Conservation (phyloP, 2,888 invertebrate genomes). For the Muschampia plurimacula region DNA sequence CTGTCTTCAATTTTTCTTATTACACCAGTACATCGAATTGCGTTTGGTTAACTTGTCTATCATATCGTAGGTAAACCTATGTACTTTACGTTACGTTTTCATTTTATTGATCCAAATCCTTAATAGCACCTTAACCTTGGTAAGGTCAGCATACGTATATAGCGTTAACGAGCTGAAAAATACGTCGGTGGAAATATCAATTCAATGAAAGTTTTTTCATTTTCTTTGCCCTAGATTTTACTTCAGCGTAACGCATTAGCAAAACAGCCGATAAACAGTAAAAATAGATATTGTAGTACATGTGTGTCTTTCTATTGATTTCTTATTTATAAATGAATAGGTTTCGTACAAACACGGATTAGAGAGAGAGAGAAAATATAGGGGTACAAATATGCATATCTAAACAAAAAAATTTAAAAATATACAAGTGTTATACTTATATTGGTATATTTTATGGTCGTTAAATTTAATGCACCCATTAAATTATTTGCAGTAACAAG, state of each 20-base stretch:
- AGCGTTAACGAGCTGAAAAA: background rate
- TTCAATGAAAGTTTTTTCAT: constrained; percentile 3
- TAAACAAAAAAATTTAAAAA: no score
- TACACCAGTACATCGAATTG: background rate
- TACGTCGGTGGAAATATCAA: background rate
- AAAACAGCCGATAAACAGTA: background rate
- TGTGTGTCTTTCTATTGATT: background rate
- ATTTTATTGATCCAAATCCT: background rate
- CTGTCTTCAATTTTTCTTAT: background rate
- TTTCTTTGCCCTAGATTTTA: background rate
- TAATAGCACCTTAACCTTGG: background rate
- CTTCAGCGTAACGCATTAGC: background rate
- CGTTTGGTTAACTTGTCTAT: no score
- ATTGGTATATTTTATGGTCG: no score
- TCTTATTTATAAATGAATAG: no score
- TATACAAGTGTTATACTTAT: no score
- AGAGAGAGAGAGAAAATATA: no score
- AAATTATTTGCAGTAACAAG: no score
- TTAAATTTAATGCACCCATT: no score
- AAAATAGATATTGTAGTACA: background rate
- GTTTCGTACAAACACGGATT: no score
- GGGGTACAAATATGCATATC: no score
- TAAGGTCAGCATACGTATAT: background rate
- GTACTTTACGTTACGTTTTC: background rate
- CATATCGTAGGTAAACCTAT: background rate